Conservation (phyloP, 2,888 invertebrate genomes). For the Hanleya hanleyi region DNA sequence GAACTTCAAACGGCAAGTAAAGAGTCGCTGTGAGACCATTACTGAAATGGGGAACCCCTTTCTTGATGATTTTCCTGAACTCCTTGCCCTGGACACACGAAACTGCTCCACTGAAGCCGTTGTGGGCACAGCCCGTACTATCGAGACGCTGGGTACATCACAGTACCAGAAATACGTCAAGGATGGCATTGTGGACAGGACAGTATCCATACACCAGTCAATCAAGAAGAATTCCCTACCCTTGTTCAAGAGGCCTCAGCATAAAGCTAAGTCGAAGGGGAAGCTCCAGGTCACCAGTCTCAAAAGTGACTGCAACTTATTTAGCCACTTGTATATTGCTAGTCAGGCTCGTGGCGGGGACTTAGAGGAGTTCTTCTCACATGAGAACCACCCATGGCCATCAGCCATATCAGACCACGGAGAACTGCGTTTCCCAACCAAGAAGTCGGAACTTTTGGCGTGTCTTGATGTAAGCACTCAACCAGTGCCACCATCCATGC, state of each 20-base stretch:
- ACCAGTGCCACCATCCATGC: background rate
- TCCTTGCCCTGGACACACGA: background rate
- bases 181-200: background rate
- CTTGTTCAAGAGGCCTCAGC: background rate
- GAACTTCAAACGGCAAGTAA: background rate
- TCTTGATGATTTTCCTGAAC: background rate
- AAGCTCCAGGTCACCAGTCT: background rate
- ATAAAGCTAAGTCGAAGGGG: background rate
- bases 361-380: background rate
- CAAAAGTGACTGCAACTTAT: background rate
- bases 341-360: background rate
- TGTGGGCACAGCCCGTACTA: background rate
- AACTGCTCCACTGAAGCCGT: background rate
- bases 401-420: background rate
- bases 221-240: background rate
- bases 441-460: background rate
- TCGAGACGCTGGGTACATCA: background rate
- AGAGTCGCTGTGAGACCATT: background rate
- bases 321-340: background rate
- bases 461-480: background rate
- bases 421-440: background rate
- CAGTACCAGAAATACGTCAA: background rate
- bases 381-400: background rate
- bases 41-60: background rate
- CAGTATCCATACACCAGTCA: no score